Base-by-base conservation (phyloP, 1,140 invertebrate genomes). In the Scaptomyza montana region DNA sequence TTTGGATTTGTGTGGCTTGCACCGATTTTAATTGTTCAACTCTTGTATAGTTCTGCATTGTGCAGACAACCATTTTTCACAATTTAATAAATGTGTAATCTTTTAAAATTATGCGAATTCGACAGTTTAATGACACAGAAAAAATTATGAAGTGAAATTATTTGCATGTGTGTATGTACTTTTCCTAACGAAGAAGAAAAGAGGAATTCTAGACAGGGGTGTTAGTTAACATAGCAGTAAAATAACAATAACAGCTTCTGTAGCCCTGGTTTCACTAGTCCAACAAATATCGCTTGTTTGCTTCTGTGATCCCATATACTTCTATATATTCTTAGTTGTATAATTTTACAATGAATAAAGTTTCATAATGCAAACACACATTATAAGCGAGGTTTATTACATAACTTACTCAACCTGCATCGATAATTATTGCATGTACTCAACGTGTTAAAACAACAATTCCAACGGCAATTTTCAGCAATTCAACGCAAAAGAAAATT, bases 31-130 rank as follows among this genome's bases (percentile, higher is more conserved):
- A 30, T 67, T 73, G 51, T 72, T 74, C 46, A 43, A 53, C 55
- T 43, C 54, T 54, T 6, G 41, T 50, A 73, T 41, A 76, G 47
- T 57, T 61, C 72, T 74, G 72, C 74, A 76, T 59, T 41, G 62
- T 30, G 74, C 69, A 76, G 66, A 70, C 67, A 70, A 74, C 74
- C 67, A 76, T 76, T 61, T 49, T 72, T 66, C 30, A 51, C 16
- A 7, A 51, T 6, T 30, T 47, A 39, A n/a, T 9, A 5, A 53
- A 57, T 51, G 10, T 13, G n/a, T 33, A 28, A n/a, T 46, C 19
- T 33, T 47, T 62, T 43, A 5, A n/a, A 5, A n/a, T 51, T 5
- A 10, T 50, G 45, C 54, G 39, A 9, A 25, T 45, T 66, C 2
- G 54, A 54, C 49, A 56, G 25, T 50, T 67, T 66, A 19, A 5